These are phyloP conservation scores for Argynnis bischoffii DNA, from an alignment of 2,888 invertebrate genomes.

Conservation along the genomic window DNA sequence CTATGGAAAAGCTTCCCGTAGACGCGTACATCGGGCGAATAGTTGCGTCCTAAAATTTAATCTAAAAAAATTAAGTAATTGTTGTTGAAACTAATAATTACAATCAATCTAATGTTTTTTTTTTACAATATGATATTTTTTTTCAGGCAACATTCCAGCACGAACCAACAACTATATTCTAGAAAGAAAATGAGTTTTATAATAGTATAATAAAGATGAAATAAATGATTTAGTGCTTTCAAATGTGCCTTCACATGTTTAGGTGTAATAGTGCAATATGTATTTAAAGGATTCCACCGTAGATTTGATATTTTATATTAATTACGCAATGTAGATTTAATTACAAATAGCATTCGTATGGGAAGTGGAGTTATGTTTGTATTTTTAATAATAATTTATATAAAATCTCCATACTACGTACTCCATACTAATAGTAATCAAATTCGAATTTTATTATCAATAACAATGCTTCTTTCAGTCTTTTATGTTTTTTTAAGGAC, in stretches of 20 bases:
- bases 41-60: too few relatives aligned
- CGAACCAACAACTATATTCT: conserved; percentile 19
- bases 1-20: too few relatives aligned
- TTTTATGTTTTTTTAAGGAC: neutral
- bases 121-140: neutral
- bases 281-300: conserved; percentile 44
- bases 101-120: neutral
- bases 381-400: conserved; percentile 5
- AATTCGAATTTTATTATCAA: neutral
- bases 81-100: too few relatives aligned
- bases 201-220: conserved; percentile 26
- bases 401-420: neutral
- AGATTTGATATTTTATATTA: conserved; percentile 39
- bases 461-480: neutral
- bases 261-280: conserved; percentile 43
- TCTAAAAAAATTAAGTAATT: too few relatives aligned
- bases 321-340: conserved; percentile 53
- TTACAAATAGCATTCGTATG: conserved; percentile 45
- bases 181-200: conserved; percentile 25
- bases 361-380: conserved; percentile 15
- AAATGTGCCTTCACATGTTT: conserved; percentile 69
- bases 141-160: conserved; percentile 18
- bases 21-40: too few relatives aligned
- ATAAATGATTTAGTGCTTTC: conserved; percentile 58
- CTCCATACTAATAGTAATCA: neutral